Conservation (phyloP, 2,888 invertebrate species). For the Saturnia japonica region DNA sequence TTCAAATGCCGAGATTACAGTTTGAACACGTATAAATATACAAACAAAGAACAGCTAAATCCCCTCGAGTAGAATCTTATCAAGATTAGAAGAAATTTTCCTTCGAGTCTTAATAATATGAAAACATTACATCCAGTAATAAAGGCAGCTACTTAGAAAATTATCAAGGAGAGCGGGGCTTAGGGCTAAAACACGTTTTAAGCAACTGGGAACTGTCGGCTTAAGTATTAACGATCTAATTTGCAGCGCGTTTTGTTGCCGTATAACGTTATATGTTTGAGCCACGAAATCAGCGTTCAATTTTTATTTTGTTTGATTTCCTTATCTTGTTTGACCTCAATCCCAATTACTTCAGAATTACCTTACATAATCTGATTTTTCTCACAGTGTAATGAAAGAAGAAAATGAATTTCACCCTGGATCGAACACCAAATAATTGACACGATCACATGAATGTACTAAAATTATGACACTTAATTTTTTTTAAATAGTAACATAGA, state of each 20-base stretch:
- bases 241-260: conserved; percentile 52
- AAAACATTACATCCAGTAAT: conserved; percentile 17
- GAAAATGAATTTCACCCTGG: background rate
- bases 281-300: conserved; percentile 34
- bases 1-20: background rate
- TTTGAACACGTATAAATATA: conserved; percentile 5
- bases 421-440: background rate
- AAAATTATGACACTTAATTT: too few species aligned
- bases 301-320: background rate
- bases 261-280: conserved; percentile 40
- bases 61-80: conserved; percentile 4
- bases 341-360: background rate
- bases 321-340: background rate
- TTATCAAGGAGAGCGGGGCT: conserved; percentile 38
- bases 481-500: too few species aligned
- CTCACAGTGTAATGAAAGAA: background rate
- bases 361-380: background rate
- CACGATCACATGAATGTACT: background rate
- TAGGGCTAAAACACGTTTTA: conserved; percentile 51
- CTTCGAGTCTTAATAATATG: conserved; percentile 11
- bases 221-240: conserved; percentile 68
- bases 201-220: conserved; percentile 60
- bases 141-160: conserved; percentile 27
- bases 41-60: background rate
- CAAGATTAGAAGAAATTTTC: conserved; percentile 11